Base-by-base conservation (phyloP, 2,797 vertebrate genomes). In the Sylvia borin region DNA sequence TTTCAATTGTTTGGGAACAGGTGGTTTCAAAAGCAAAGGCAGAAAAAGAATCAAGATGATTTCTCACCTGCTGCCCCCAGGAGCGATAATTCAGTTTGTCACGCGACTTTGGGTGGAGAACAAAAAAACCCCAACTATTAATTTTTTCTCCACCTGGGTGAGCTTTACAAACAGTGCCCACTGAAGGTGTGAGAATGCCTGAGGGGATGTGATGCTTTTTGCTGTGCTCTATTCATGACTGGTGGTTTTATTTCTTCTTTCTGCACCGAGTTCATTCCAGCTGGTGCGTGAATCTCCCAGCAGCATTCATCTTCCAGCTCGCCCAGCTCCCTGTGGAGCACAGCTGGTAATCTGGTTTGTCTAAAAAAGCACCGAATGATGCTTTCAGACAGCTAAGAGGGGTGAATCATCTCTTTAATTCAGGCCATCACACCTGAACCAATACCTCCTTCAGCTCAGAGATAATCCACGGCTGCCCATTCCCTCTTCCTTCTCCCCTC, bases 341-440 rank as follows among this genome's bases (percentile, higher is more conserved):
- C 70, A 75, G 43, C 11, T 68, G 81, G 65, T 61, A 91, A 87
- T 78, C 62, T 68, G 42, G 2, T 72, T 92, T 77, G 40, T 53
- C 61, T 55, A 15, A 75, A 85, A 77, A 80, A 45, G 25, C n/a
- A 53, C 29, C 43, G 8, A 48, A 1, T n/a, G 80, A 71, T 32
- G 22, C 61, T 88, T 92, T 70, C 32, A 82, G 94, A 66, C n/a
- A 58, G 27, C 80, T 75, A 27, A 54, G 54, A 78, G 5, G 22
- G 20, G 29, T 79, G 78, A 95, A 36, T 87, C 34, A 89, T 92
- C 47, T 85, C 51, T 92, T 82, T 79, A 68, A 81, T 92, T 84
- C 55, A 91, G 78, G 51, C 60, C 64, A 40, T 57, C 66, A 38
- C 68, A 75, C 58, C 64, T 89, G 75, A 85, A 62, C 53, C 45